A percentile compares a stretch with the other conserved stretches of the same genome.
These are phyloP conservation scores for Columba guinea DNA, from an alignment of 2,797 vertebrate genomes.

Conservation along the genomic window DNA sequence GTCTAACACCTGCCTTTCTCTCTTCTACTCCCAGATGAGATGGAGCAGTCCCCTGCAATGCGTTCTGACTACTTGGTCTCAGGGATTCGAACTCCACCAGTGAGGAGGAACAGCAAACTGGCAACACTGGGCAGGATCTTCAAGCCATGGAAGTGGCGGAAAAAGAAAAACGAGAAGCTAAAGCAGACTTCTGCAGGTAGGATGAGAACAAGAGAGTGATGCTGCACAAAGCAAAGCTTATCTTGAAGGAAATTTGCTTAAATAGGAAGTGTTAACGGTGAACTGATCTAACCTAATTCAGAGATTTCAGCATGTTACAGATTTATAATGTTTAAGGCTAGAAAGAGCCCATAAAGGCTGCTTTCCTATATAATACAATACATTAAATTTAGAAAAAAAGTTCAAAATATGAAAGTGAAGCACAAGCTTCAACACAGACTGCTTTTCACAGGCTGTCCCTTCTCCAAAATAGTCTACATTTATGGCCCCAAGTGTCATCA, in stretches of 20 bases:
- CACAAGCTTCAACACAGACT: neutral
- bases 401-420: neutral
- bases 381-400: neutral
- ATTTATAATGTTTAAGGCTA: neutral
- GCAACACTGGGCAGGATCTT: slow-evolving; percentile 95
- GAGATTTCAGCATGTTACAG: neutral
- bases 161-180: slow-evolving; percentile 98
- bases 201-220: neutral
- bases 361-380: neutral
- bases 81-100: slow-evolving; percentile 92
- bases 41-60: slow-evolving; percentile 89
- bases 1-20: neutral
- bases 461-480: neutral
- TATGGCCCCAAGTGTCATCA: neutral
- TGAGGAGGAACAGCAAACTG: slow-evolving; percentile 94
- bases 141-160: slow-evolving; percentile 98
- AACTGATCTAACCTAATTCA: neutral
- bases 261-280: neutral
- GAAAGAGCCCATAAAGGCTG: neutral
- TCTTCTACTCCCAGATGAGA: slow-evolving; percentile 77
- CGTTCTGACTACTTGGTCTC: slow-evolving; percentile 90
- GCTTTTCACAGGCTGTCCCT: neutral
- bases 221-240: neutral
- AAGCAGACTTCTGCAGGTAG: slow-evolving; percentile 88
- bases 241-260: neutral